These are phyloP conservation scores for Saccostrea echinata DNA, from an alignment of 1,140 invertebrate genomes.

Conservation along the genomic window DNA sequence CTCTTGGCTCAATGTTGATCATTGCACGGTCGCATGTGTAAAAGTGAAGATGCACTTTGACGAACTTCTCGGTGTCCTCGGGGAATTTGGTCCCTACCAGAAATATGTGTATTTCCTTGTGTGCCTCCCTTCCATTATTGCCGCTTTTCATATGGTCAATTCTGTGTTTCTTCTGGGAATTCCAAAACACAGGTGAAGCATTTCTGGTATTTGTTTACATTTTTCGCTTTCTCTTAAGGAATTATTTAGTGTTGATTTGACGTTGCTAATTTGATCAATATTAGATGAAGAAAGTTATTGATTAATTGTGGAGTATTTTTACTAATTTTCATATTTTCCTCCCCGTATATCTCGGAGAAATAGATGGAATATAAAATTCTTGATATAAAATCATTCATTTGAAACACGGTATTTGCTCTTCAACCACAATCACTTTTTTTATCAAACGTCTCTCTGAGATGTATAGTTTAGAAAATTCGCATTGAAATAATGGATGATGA, in stretches of 20 bases:
- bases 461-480: too few species aligned
- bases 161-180: slow-evolving; percentile 48
- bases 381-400: too few species aligned
- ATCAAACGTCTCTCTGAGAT: too few species aligned
- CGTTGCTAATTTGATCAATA: too few species aligned
- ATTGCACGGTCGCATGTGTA: neutral
- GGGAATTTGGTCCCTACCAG: slow-evolving; percentile 53
- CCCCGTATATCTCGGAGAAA: too few species aligned
- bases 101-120: slow-evolving; percentile 43
- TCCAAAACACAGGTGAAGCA: slow-evolving; percentile 46
- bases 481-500: too few species aligned
- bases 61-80: slow-evolving; percentile 37
- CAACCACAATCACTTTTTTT: too few species aligned
- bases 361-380: too few species aligned
- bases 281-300: too few species aligned
- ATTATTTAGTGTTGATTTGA: neutral
- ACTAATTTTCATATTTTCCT: too few species aligned
- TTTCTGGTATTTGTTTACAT: neutral
- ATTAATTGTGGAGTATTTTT: too few species aligned
- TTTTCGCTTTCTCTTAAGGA: neutral
- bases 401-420: too few species aligned
- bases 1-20: neutral
- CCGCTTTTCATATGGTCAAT: slow-evolving; percentile 48
- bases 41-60: slow-evolving; percentile 44
- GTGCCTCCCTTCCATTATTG: slow-evolving; percentile 18